Percentiles rank a stretch among this genome's conserved stretches.
These are phyloP conservation scores for Agrotis segetum DNA, from an alignment of 2,888 invertebrate species.

Conservation along the genomic window DNA sequence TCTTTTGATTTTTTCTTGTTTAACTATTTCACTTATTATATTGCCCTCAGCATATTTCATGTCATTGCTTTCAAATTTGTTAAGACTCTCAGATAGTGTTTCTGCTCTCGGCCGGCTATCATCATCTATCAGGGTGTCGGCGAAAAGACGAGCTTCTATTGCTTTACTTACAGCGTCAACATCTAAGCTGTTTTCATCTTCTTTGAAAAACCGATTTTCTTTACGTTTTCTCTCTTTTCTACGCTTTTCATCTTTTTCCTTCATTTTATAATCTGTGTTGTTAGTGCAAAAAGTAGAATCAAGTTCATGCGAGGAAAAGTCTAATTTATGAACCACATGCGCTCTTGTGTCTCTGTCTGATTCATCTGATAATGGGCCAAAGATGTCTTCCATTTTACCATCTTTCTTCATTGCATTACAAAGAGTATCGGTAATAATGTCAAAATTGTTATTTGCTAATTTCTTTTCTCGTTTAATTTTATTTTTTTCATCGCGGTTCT, in stretches of 20 bases:
- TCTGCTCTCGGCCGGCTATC: slow-evolving; percentile 82
- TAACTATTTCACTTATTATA: slow-evolving; percentile 63
- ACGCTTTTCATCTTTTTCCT: slow-evolving; percentile 90
- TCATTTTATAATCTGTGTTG: slow-evolving; percentile 76
- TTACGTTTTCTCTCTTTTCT: slow-evolving; percentile 92
- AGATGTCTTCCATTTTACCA: slow-evolving; percentile 97
- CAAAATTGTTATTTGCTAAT: slow-evolving; percentile 73
- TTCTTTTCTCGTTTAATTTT: slow-evolving; percentile 92
- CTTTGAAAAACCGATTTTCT: slow-evolving; percentile 91
- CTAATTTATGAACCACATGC: slow-evolving; percentile 71
- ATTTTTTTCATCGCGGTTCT: slow-evolving; percentile 89
- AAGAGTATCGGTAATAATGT: slow-evolving; percentile 74
- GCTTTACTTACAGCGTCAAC: slow-evolving; percentile 95
- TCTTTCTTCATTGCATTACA: slow-evolving; percentile 91
- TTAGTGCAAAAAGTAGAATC: slow-evolving; percentile 67
- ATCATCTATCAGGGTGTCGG: slow-evolving; percentile 91
- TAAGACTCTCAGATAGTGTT: slow-evolving; percentile 66
- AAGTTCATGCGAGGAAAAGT: slow-evolving; percentile 73
- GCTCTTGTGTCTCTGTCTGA: slow-evolving; percentile 82
- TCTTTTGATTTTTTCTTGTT: slow-evolving; percentile 85
- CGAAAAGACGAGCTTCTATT: slow-evolving; percentile 95
- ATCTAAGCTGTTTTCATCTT: slow-evolving; percentile 95
- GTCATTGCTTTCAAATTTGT: slow-evolving; percentile 76
- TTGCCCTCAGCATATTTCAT: slow-evolving; percentile 91
- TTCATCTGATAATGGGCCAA: slow-evolving; percentile 96